phyloP scores from a whole-genome alignment of 2,797 vertebrate species.

The Danio tinwini region DNA sequence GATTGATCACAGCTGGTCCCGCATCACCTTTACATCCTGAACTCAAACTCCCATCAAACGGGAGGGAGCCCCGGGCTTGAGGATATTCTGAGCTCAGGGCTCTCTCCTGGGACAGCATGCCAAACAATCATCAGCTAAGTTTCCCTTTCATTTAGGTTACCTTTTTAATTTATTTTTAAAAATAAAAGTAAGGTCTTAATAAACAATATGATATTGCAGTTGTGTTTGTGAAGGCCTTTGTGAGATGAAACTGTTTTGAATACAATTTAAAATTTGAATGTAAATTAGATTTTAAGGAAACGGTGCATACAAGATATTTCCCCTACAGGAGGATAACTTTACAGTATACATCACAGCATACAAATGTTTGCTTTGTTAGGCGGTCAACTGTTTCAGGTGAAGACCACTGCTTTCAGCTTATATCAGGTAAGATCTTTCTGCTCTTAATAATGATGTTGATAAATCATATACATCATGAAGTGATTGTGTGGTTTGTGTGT shows the following conservation, averaged over 20 bases:
- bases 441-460: background rate
- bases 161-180: too few relatives aligned
- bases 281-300: constrained; percentile 1
- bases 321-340: background rate
- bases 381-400: background rate
- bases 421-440: background rate
- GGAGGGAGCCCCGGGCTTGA: too few relatives aligned
- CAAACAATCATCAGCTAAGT: too few relatives aligned
- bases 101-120: too few relatives aligned
- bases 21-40: too few relatives aligned
- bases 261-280: background rate
- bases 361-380: background rate
- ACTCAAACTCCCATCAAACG: too few relatives aligned
- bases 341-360: too few relatives aligned
- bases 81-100: too few relatives aligned
- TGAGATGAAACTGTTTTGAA: too few relatives aligned
- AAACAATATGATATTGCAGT: background rate
- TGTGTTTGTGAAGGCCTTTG: background rate
- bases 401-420: background rate
- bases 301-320: background rate
- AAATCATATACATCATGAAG: background rate
- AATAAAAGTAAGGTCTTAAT: too few relatives aligned
- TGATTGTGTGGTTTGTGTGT: background rate
- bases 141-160: background rate
- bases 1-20: too few relatives aligned